Conservation (phyloP, 2,113 vertebrate genomes). For the Caretta caretta region DNA sequence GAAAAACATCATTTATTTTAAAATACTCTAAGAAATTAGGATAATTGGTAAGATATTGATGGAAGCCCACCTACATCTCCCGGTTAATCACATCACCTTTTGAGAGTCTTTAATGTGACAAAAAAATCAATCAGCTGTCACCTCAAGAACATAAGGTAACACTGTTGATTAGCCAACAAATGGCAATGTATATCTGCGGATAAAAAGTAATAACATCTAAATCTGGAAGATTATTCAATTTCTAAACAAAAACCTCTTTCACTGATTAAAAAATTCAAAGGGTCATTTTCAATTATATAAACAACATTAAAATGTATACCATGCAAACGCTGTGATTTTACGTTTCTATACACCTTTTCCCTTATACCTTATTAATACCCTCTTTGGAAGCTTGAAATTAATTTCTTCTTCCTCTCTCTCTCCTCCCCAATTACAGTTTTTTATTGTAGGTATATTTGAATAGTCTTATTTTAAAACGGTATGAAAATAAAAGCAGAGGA, state of each 20-base stretch:
- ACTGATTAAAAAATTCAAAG: background rate
- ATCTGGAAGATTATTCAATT: slow-evolving; percentile 20
- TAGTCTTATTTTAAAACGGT: background rate
- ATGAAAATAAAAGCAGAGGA: slow-evolving; percentile 4
- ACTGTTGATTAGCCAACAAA: slow-evolving; percentile 45
- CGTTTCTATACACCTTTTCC: background rate
- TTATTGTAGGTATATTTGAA: background rate
- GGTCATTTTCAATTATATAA: background rate
- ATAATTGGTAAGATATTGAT: background rate
- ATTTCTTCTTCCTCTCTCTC: background rate
- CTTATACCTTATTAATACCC: slow-evolving; percentile 33
- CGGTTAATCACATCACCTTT: slow-evolving; percentile 28
- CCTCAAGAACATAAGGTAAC: slow-evolving; percentile 11
- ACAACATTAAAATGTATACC: background rate
- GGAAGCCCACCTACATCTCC: background rate
- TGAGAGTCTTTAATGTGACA: slow-evolving; percentile 45
- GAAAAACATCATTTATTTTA: slow-evolving; percentile 8
- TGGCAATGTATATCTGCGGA: slow-evolving; percentile 16
- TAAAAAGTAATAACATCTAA: background rate
- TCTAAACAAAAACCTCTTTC: slow-evolving; percentile 14
- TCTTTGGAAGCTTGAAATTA: background rate
- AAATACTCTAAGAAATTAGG: background rate
- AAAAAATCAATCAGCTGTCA: slow-evolving; percentile 40
- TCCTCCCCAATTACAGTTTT: background rate
- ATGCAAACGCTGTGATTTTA: background rate